Evolutionary conservation across 1,140 invertebrate species (phyloP).

Genomic region (Uloborus diversus): DNA sequence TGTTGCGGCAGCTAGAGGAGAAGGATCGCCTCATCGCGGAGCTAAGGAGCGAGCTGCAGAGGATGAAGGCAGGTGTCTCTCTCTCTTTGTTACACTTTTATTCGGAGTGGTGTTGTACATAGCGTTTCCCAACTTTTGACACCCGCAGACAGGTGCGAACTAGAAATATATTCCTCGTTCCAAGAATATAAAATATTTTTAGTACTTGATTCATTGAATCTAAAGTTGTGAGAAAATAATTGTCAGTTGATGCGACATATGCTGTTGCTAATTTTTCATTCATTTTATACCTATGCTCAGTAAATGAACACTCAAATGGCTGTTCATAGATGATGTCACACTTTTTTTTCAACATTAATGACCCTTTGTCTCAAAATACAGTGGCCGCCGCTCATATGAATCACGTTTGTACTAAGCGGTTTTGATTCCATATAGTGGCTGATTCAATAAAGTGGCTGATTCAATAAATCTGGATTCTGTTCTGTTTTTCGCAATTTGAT

Average conservation of each 20-base stretch:
- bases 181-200: not conserved
- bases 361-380: too few relatives aligned
- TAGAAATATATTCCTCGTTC: not conserved
- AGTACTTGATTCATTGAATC: not conserved
- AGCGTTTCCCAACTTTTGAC: not conserved
- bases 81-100: not conserved
- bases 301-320: too few relatives aligned
- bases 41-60: not conserved
- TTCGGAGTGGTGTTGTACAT: not conserved
- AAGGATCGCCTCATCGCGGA: constrained; percentile 10
- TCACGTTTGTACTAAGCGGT: too few relatives aligned
- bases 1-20: not conserved
- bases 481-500: too few relatives aligned
- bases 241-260: not conserved
- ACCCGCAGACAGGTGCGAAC: not conserved
- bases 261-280: too few relatives aligned
- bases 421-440: too few relatives aligned
- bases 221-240: not conserved
- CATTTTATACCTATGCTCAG: too few relatives aligned
- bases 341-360: too few relatives aligned
- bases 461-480: too few relatives aligned
- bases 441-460: too few relatives aligned
- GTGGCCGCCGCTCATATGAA: too few relatives aligned
- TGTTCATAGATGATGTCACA: too few relatives aligned
- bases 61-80: constrained; percentile 4